Percentiles rank a stretch among this genome's conserved stretches.
Evolutionary conservation across 35 echinoderm and acorn worm genomes (phyloP).

Genomic region (Heliocidaris erythrogramma): DNA sequence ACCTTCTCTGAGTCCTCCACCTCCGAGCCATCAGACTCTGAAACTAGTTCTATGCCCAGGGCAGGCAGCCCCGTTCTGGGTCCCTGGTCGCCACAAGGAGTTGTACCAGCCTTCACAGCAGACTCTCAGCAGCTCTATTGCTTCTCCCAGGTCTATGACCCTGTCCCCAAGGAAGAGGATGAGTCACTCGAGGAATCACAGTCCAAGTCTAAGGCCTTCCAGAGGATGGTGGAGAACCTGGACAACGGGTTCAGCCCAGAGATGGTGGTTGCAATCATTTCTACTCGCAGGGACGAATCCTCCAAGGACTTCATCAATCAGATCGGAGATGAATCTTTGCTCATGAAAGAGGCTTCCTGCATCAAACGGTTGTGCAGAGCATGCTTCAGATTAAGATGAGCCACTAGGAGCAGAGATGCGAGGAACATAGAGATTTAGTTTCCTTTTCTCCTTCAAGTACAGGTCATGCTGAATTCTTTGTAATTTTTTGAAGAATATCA

Average conservation of each 20-base stretch:
- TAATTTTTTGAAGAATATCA: no score
- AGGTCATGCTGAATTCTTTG: background rate
- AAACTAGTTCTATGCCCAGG: background rate
- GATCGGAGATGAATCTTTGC: constrained; percentile 26
- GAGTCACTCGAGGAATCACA: background rate
- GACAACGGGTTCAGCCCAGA: background rate
- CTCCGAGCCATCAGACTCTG: background rate
- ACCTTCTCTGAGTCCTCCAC: constrained; percentile 21
- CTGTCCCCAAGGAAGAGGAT: background rate
- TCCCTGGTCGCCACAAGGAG: background rate
- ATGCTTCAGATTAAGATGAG: constrained; percentile 12
- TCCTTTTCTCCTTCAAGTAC: background rate
- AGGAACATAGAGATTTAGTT: background rate
- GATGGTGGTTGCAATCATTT: constrained; percentile 28
- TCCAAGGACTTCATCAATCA: constrained; percentile 47
- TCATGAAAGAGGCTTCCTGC: constrained; percentile 31
- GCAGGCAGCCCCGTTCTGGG: background rate
- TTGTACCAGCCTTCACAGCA: background rate
- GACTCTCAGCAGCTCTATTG: constrained; percentile 40
- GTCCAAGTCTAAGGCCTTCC: background rate
- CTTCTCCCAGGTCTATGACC: constrained; percentile 45
- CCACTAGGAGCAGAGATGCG: background rate
- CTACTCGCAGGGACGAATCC: background rate
- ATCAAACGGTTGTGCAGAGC: constrained; percentile 4
- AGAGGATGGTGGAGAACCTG: background rate